Percentiles rank a stretch among this genome's conserved stretches.
These are phyloP conservation scores for Philantomba maxwellii DNA, from an alignment of 2,113 vertebrate species.

Conservation along the genomic window DNA sequence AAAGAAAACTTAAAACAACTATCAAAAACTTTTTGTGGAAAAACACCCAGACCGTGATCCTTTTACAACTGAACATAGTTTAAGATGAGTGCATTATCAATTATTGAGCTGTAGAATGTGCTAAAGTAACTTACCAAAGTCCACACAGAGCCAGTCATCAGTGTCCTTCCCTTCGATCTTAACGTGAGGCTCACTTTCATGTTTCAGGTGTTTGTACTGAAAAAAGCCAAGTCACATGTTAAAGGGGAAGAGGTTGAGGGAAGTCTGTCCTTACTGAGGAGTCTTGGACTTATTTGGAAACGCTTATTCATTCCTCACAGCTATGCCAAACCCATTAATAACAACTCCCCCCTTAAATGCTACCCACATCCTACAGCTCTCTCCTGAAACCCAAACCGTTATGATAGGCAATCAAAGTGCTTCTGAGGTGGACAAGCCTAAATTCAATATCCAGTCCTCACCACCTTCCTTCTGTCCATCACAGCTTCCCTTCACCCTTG, in stretches of 20 bases:
- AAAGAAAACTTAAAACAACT: slow-evolving; percentile 5
- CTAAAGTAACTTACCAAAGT: slow-evolving; percentile 86
- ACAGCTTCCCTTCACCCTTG: background rate
- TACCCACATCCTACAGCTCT: background rate
- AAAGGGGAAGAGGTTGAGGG: background rate
- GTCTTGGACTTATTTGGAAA: background rate
- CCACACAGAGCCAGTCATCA: slow-evolving; percentile 95
- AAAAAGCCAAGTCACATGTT: slow-evolving; percentile 44
- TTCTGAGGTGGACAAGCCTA: background rate
- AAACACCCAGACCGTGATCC: background rate
- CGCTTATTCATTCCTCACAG: background rate
- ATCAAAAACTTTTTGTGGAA: background rate
- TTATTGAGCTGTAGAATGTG: background rate
- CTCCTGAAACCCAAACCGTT: background rate
- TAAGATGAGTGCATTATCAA: background rate
- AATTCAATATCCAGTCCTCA: background rate
- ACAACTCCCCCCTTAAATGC: background rate
- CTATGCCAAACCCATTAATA: background rate
- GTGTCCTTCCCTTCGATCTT: slow-evolving; percentile 88
- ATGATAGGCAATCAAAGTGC: background rate
- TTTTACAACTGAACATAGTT: background rate
- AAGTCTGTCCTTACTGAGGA: background rate
- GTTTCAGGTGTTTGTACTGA: slow-evolving; percentile 90
- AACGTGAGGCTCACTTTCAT: slow-evolving; percentile 70
- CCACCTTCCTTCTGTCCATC: background rate